These are phyloP conservation scores for Rotaria socialis DNA, from an alignment of 2,888 invertebrate species.

Conservation along the genomic window DNA sequence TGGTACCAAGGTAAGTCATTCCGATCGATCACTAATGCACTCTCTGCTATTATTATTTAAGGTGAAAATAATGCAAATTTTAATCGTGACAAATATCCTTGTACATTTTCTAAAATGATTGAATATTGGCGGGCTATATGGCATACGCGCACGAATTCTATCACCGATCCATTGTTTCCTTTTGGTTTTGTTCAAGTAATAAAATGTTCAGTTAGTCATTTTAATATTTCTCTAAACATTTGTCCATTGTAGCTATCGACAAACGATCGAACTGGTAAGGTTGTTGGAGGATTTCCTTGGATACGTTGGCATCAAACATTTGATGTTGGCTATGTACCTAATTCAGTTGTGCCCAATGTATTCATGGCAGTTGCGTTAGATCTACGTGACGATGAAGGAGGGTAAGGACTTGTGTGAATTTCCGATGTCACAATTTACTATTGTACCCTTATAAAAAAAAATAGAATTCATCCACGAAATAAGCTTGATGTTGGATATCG, in stretches of 20 bases:
- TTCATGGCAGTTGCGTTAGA: slow-evolving; percentile 56
- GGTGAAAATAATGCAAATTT: slow-evolving; percentile 51
- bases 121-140: slow-evolving; percentile 53
- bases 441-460: neutral
- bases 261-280: neutral
- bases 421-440: neutral
- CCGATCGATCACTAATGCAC: neutral
- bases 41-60: slow-evolving; percentile 29
- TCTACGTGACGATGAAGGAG: slow-evolving; percentile 50
- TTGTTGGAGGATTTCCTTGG: slow-evolving; percentile 51
- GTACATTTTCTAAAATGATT: slow-evolving; percentile 54
- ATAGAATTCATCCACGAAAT: slow-evolving; percentile 7
- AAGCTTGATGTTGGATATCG: slow-evolving; percentile 11
- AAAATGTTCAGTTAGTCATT: neutral
- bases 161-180: slow-evolving; percentile 50
- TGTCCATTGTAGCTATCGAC: neutral
- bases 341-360: slow-evolving; percentile 50
- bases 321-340: slow-evolving; percentile 53
- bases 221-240: neutral
- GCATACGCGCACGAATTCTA: slow-evolving; percentile 48
- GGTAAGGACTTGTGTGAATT: neutral
- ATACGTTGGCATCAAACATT: slow-evolving; percentile 55
- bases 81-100: slow-evolving; percentile 50
- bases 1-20: slow-evolving; percentile 54
- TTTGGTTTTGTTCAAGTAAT: slow-evolving; percentile 56